Conservation (phyloP, 2,888 invertebrate species). For the Latrodectus elegans region DNA sequence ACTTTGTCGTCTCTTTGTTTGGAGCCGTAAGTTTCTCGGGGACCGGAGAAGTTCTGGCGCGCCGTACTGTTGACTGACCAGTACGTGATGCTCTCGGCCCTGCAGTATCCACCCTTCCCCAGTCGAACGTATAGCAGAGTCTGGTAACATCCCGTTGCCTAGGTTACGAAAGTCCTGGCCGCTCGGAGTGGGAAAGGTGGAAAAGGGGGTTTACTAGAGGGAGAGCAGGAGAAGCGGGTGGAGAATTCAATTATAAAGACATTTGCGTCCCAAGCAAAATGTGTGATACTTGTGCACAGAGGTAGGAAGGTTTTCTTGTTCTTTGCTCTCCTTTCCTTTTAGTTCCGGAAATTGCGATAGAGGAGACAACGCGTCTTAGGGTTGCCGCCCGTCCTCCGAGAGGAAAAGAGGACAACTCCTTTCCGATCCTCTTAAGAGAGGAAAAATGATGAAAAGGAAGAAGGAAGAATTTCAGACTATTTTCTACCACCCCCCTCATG, state of each 20-base stretch:
- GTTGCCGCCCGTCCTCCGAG: slow-evolving; percentile 2
- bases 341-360: slow-evolving; percentile 65
- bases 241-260: slow-evolving; percentile 69
- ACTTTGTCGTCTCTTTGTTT: neutral
- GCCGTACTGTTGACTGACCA: slow-evolving; percentile 37
- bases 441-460: slow-evolving; percentile 54
- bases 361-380: slow-evolving; percentile 64
- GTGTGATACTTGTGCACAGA: slow-evolving; percentile 66
- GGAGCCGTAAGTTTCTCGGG: too few relatives aligned
- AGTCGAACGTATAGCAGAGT: slow-evolving; percentile 14
- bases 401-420: slow-evolving; percentile 60
- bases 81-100: slow-evolving; percentile 51
- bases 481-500: neutral
- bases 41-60: slow-evolving; percentile 16
- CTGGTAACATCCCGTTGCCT: slow-evolving; percentile 65
- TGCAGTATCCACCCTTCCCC: neutral
- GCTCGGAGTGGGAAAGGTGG: slow-evolving; percentile 16
- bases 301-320: slow-evolving; percentile 61
- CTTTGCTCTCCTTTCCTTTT: slow-evolving; percentile 36
- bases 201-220: neutral
- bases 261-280: slow-evolving; percentile 66
- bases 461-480: slow-evolving; percentile 33
- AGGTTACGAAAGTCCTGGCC: slow-evolving; percentile 62
- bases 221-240: slow-evolving; percentile 17
- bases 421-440: slow-evolving; percentile 45